Evolutionary conservation across 2,888 invertebrate species (phyloP), one percentile per base, ranked within the genome.

Genomic region (Xestia rhomboidea): DNA sequence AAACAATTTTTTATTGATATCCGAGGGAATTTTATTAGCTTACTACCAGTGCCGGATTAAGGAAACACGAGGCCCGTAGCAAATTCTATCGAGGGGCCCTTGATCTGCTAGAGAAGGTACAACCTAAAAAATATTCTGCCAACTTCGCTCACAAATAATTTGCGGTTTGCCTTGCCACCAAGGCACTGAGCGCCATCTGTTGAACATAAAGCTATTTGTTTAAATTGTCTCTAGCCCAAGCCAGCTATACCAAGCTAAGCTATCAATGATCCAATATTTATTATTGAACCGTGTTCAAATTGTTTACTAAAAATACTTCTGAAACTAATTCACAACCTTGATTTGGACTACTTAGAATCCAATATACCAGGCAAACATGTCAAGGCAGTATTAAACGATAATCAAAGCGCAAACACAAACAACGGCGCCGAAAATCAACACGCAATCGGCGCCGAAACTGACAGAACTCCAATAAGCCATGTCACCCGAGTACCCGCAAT

Each of bases 401-500:
- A 79, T 69, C 85, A 74, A 74, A 81, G 57, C 73, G 49, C 34
- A n/a, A 73, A 76, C 60, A 46, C 72, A 83, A 79, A 77, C 81
- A 83, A 78, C 18, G 60, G 63, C 41, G 34, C 34, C 64, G 57
- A 81, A 85, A 83, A 84, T 78, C 81, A 81, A 84, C 83, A 78
- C 38, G 68, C 76, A 76, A 81, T 83, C 66, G 72, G 68, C n/a
- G 46, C 73, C 67, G 76, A 75, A 81, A 83, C 72, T 68, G 66
- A 83, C 62, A 73, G 77, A 73, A 54, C 87, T 87, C 81, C 81
- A 86, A 81, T 76, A 81, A 72, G 72, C 68, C 51, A 86, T 86
- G 87, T 83, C 81, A 81, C 60, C 87, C 87, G 79, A 85, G 86
- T 86, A 77, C 79, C 72, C 44, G 68, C 81, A 87, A 86, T 87